These are phyloP conservation scores for Patiria pectinifera DNA, from an alignment of 53 echinoderm and acorn worm species.

Conservation along the genomic window DNA sequence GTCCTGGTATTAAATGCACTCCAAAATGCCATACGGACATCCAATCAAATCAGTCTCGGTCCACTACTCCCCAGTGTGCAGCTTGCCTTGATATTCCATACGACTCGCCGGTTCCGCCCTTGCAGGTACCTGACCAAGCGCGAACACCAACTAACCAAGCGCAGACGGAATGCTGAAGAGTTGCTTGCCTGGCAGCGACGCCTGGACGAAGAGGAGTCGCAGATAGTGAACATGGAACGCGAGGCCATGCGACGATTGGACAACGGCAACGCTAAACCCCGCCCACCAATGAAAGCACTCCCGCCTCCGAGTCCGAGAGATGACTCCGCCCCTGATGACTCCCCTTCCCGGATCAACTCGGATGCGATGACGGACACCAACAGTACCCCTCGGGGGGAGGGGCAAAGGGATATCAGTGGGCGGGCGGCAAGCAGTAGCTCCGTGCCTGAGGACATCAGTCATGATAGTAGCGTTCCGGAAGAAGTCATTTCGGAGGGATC, in stretches of 20 bases:
- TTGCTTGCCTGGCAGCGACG: slow-evolving; percentile 93
- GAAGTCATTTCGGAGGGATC: slow-evolving; percentile 71
- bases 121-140: slow-evolving; percentile 84
- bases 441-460: slow-evolving; percentile 71
- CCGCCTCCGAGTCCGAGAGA: not conserved
- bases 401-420: slow-evolving; percentile 30
- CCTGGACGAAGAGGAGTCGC: slow-evolving; percentile 90
- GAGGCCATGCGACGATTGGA: slow-evolving; percentile 79
- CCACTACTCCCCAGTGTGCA: slow-evolving; percentile 4
- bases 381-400: slow-evolving; percentile 45
- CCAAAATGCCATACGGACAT: not conserved
- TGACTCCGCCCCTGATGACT: slow-evolving; percentile 44
- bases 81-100: not conserved
- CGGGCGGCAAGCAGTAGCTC: slow-evolving; percentile 69
- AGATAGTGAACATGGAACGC: slow-evolving; percentile 75
- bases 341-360: not conserved
- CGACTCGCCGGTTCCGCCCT: not conserved
- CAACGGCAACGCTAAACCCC: slow-evolving; percentile 39
- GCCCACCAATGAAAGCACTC: slow-evolving; percentile 27
- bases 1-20: not conserved
- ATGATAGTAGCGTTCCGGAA: slow-evolving; percentile 76
- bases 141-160: slow-evolving; percentile 84
- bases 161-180: slow-evolving; percentile 88
- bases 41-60: not conserved
- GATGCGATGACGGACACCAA: slow-evolving; percentile 44